Conservation (phyloP, 2,888 invertebrate genomes). For the Drosophila neonasuta region DNA sequence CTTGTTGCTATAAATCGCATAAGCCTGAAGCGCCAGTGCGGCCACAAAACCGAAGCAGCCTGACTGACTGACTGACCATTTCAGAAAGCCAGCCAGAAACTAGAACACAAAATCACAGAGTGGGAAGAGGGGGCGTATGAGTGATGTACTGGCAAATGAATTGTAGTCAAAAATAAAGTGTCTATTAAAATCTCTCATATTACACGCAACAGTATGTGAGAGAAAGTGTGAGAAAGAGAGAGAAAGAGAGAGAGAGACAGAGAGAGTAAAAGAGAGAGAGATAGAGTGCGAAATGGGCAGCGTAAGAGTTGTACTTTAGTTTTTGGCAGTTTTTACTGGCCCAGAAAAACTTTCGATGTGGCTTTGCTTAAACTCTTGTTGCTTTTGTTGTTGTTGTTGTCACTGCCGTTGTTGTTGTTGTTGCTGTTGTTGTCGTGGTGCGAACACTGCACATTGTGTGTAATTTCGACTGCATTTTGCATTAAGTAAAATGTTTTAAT, state of each 20-base stretch:
- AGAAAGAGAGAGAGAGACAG: neutral
- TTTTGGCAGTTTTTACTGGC: conserved; percentile 46
- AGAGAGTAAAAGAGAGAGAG: neutral
- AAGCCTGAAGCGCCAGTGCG: conserved; percentile 47
- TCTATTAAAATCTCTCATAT: conserved; percentile 50
- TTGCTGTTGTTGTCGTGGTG: conserved; percentile 44
- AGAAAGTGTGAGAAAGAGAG: neutral
- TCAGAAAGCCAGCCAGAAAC: conserved; percentile 17
- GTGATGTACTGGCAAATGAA: conserved; percentile 44
- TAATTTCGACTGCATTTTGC: conserved; percentile 69
- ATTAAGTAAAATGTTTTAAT: conserved; percentile 76
- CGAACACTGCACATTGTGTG: conserved; percentile 50
- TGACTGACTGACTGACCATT: conserved; percentile 13
- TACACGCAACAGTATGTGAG: neutral
- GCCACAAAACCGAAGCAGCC: conserved; percentile 16
- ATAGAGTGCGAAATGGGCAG: conserved; percentile 7
- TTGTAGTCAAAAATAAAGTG: conserved; percentile 27
- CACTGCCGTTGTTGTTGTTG: conserved; percentile 20
- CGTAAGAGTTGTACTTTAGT: conserved; percentile 40
- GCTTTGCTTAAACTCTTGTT: conserved; percentile 32
- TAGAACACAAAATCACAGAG: conserved; percentile 21
- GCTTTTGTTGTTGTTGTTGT: conserved; percentile 16
- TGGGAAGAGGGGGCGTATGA: conserved; percentile 32
- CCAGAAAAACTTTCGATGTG: conserved; percentile 56
- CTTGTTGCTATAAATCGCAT: conserved; percentile 63